These are phyloP conservation scores for Meganola albula DNA, from an alignment of 2,888 invertebrate genomes.

Conservation along the genomic window DNA sequence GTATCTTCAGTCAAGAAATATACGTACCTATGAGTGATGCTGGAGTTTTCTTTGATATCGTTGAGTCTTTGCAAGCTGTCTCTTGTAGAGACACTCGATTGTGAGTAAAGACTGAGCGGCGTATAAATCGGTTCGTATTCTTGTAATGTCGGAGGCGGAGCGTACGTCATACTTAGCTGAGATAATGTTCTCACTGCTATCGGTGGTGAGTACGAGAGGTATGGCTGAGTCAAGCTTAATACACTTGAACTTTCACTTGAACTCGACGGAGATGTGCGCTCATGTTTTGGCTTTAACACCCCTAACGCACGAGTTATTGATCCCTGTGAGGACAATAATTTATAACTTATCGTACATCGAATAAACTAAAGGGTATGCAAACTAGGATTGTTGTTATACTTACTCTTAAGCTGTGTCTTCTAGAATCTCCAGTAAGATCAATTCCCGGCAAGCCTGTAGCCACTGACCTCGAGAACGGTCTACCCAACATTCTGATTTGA, in stretches of 20 bases:
- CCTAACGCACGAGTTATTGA: constrained; percentile 86
- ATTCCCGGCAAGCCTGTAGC: constrained; percentile 77
- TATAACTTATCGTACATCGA: too few species aligned
- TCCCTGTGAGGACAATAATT: constrained; percentile 81
- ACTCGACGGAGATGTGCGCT: constrained; percentile 82
- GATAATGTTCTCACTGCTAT: constrained; percentile 77
- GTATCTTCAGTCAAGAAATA: too few species aligned
- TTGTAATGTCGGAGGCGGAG: constrained; percentile 77
- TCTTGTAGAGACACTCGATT: constrained; percentile 66
- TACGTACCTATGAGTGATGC: constrained; percentile 62
- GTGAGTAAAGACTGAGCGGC: constrained; percentile 66
- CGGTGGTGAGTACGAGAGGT: constrained; percentile 71
- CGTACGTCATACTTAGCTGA: constrained; percentile 78
- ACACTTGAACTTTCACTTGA: constrained; percentile 81
- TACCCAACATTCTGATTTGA: constrained; percentile 80
- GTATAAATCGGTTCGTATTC: constrained; percentile 73
- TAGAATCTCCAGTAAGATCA: constrained; percentile 68
- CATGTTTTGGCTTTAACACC: constrained; percentile 79
- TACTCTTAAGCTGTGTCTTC: constrained; percentile 79
- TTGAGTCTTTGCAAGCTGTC: constrained; percentile 69
- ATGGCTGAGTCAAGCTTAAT: constrained; percentile 71
- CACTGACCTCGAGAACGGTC: constrained; percentile 81
- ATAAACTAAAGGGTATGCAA: too few species aligned
- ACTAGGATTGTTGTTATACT: too few species aligned
- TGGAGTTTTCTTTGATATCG: constrained; percentile 58